Base-by-base conservation (phyloP, 1,140 invertebrate genomes). In the Colletes gigas region DNA sequence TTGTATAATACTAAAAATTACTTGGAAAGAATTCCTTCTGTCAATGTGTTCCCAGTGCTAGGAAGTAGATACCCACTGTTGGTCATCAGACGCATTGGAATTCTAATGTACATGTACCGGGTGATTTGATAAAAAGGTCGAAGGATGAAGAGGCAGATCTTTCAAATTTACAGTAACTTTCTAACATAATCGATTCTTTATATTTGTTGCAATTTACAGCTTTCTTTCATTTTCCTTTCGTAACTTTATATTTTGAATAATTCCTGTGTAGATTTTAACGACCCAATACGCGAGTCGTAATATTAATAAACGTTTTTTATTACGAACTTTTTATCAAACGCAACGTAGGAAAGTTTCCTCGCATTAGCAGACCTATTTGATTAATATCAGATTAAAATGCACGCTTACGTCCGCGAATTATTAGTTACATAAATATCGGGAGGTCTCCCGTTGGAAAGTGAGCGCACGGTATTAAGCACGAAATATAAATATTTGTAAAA, bases 341-440 rank as follows among this genome's bases (percentile, higher is more conserved):
- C 6, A 67, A 3, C 19, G 0, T 6, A 15, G 14, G 4, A 4
- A 41, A 30, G 52, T 57, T 44, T 44, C 14, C 15, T 7, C 8
- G 15, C 5, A 30, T 12, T 4, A 15, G 1, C 14, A 7, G 4
- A 50, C 8, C 41, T 19, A 19, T 77, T 52, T 19, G 10, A 52
- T 44, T 41, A 52, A 41, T 8, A 3, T 4, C 0, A 4, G 17
- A 60, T 69, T 15, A 19, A 69, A 59, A 60, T 17, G 21, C 44
- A 21, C 17, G 12, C n/a, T 60, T 50, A 60, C n/a, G 17, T 7
- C 55, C 15, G 14, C 14, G 5, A 62, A 62, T 62, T 44, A 62
- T 71, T 19, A 52, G 66, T 77, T 78, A 78, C 67, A 78, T 78
- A 78, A 78, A 78, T 52, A 52, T 62, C 67, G 21, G 19, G 12